Base-by-base conservation (phyloP, 92 coral and sea anemone genomes). In the Zoanthus solanderi region DNA sequence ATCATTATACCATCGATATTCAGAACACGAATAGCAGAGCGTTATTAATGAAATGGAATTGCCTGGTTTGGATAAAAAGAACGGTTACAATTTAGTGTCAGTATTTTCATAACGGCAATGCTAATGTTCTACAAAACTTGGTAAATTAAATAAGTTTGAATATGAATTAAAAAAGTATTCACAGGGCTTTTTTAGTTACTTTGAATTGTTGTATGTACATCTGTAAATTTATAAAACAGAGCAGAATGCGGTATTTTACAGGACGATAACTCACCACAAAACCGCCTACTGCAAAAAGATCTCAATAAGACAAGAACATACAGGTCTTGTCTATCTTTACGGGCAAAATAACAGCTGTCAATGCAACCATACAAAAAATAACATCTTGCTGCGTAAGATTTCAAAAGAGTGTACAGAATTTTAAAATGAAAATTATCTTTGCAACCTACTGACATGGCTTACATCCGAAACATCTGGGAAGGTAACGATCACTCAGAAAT, bases 391-490 rank as follows among this genome's bases (percentile, higher is more conserved):
- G 45, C 23, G 47, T 66, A 47, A 23, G 60, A 65, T 66, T 81
- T 46, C 85, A 46, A 65, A 65, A 47, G 45, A 65, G 58, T 16
- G 71, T 32, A 81, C 44, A 13, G 34, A 18, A 31, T 30, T 29
- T n/a, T 46, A 0, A 46, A 58, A 15, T 66, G 31, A 29, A 47
- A 12, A 18, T 81, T 81, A 81, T 81, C 75, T 63, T 80, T 66
- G 46, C 28, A 47, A 34, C 29, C 37, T 45, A 61, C 74, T 37
- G 42, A 61, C 29, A 79, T 81, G 61, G 61, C 75, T 34, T 63
- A 18, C 75, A 67, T n/a, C 30, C 66, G 52, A 66, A 77, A 81
- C 85, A 81, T 81, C 85, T 81, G 85, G 63, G 45, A 17, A 46
- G 29, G 53, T 7, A 63, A 67, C 30, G 54, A 66, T 45, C 85